phyloP scores from a whole-genome alignment of 2,113 vertebrate species.

The Caracal caracal region DNA sequence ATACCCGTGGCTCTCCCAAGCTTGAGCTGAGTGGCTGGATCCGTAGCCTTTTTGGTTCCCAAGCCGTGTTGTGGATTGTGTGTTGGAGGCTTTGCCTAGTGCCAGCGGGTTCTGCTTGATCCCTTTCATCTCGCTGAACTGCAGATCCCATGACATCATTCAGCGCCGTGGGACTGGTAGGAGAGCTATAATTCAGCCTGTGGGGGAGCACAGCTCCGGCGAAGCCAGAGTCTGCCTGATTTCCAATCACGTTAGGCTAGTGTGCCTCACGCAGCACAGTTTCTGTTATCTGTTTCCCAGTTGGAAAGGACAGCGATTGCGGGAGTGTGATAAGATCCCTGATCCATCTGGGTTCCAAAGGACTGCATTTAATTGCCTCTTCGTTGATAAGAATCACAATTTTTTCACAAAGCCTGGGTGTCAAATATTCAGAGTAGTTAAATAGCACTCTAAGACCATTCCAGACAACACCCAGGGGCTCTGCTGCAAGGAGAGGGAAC shows the following conservation, averaged over 20 bases:
- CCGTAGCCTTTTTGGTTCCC: constrained; percentile 82
- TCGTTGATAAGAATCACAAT: constrained; percentile 36
- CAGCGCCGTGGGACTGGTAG: constrained; percentile 87
- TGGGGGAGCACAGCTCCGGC: constrained; percentile 82
- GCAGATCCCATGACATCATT: constrained; percentile 92
- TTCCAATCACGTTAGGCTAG: constrained; percentile 78
- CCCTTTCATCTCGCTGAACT: constrained; percentile 90
- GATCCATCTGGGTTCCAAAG: background rate
- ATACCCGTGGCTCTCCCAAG: constrained; percentile 62
- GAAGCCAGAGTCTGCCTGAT: constrained; percentile 82
- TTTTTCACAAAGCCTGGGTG: constrained; percentile 60
- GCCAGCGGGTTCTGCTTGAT: constrained; percentile 89
- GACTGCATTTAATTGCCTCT: constrained; percentile 57
- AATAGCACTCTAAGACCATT: constrained; percentile 11
- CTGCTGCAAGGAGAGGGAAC: background rate
- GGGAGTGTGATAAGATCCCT: background rate
- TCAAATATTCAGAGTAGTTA: constrained; percentile 34
- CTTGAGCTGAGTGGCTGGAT: constrained; percentile 81
- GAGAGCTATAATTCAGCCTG: constrained; percentile 85
- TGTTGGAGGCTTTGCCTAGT: constrained; percentile 85
- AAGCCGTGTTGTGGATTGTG: constrained; percentile 84
- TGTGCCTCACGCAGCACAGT: constrained; percentile 70
- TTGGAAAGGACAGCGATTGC: background rate
- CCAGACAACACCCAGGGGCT: background rate
- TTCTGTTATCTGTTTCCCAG: constrained; percentile 63